Evolutionary conservation across 2,113 vertebrate species (phyloP).

Genomic region (Hemibagrus wyckioides): DNA sequence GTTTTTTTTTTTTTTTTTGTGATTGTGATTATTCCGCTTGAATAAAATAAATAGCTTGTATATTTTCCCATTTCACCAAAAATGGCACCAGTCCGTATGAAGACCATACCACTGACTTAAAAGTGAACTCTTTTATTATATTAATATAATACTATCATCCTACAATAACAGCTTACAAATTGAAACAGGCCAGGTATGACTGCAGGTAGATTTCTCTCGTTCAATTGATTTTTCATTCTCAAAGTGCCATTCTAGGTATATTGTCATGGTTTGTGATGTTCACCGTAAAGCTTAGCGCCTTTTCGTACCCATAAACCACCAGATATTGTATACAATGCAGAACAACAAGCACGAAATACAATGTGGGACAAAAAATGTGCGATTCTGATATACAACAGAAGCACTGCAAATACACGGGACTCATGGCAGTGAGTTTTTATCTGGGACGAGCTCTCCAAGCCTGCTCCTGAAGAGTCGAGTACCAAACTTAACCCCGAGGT

Average conservation of each 20-base stretch:
- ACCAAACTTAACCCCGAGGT: not conserved
- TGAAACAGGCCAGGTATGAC: not conserved
- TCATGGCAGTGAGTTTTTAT: constrained; percentile 14
- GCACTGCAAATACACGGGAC: not conserved
- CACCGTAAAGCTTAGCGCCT: not conserved
- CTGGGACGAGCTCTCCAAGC: not conserved
- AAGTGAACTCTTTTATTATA: not conserved
- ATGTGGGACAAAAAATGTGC: not conserved
- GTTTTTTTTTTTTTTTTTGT: not conserved
- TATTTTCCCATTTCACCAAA: not conserved
- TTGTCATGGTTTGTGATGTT: constrained; percentile 2
- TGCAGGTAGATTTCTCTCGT: not conserved
- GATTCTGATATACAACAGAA: not conserved
- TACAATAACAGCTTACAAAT: constrained; percentile 17
- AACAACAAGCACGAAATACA: constrained; percentile 6
- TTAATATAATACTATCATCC: not conserved
- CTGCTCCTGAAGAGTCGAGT: not conserved
- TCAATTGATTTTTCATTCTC: not conserved
- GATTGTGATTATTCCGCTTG: not conserved
- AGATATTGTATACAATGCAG: not conserved
- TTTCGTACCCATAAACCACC: not conserved
- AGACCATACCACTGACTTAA: not conserved
- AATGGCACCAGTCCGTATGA: not conserved
- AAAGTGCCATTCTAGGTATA: not conserved
- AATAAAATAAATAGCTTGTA: not conserved